Conservation (phyloP, 2,113 vertebrate genomes). For the Odocoileus hemionus region DNA sequence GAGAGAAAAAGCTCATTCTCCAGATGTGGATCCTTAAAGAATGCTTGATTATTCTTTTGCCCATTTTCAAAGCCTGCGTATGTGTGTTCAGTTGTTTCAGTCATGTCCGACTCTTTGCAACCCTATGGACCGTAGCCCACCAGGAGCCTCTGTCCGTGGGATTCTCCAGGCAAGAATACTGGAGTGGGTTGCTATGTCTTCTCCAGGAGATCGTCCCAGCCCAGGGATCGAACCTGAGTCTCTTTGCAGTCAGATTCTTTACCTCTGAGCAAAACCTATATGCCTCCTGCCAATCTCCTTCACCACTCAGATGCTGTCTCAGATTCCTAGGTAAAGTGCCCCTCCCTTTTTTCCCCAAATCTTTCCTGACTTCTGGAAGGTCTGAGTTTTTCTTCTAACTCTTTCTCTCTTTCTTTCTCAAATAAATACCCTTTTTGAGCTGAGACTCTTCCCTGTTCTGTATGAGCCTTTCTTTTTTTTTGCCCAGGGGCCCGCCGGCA, state of each 20-base stretch:
- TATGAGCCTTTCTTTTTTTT: background rate
- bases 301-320: background rate
- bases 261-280: background rate
- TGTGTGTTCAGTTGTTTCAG: background rate
- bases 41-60: background rate
- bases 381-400: background rate
- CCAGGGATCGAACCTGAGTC: background rate
- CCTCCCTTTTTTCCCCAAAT: background rate
- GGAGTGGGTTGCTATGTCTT: background rate
- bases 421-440: background rate
- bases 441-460: background rate
- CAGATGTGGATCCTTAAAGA: background rate
- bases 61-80: background rate
- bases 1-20: background rate
- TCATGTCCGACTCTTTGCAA: rapidly evolving
- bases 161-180: background rate
- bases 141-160: background rate
- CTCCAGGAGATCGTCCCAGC: background rate
- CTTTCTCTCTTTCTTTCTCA: background rate
- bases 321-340: background rate
- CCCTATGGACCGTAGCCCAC: background rate
- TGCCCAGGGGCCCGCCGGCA: background rate
- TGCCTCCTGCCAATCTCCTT: background rate
- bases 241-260: background rate
- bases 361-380: background rate